Base-by-base conservation (phyloP, 1,140 invertebrate genomes). In the Popillia japonica region DNA sequence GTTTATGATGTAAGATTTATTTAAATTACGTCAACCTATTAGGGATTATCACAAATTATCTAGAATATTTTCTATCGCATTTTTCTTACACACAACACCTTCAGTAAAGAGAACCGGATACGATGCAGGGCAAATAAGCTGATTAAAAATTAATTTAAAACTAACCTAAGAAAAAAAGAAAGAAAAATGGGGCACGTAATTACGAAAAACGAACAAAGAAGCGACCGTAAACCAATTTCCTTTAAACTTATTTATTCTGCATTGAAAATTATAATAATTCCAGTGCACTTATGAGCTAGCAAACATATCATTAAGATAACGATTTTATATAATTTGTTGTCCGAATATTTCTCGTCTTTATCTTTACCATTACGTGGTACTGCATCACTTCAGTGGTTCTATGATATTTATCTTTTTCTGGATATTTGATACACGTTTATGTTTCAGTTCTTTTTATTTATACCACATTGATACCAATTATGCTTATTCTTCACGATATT, bases 161-260 rank as follows among this genome's bases (percentile, higher is more conserved):
- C 48, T n/a, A 14, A 7, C 22, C 22, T 22, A 68, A 9, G 22
- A 23, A 68, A 23, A 68, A 7, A 64, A 68, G 11, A 68, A 20
- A 68, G 22, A 68, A 68, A 68, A 27, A 27, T 22, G 11, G 14
- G 48, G 14, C 48, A 6, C 3, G 40, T 74, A 74, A 74, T 74
- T 74, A 74, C 17, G 41, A 74, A 74, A 74, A 74, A 74, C 10
- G 72, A 74, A 27, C 9, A 68, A 42, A 27, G n/a, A 74, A 74
- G 40, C 22, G 40, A 74, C 72, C 72, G 72, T 74, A 74, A 74
- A 41, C 72, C 72, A 74, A 74, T 74, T 74, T 74, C 72, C 72
- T 41, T 42, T 74, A 74, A 74, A 74, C 72, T 74, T 74, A 74
- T 74, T 74, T 74, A 74, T 74, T 74, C 72, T 74, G 72, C 72